Conservation (phyloP, 1,140 invertebrate species). For the Drosophila aff. region DNA sequence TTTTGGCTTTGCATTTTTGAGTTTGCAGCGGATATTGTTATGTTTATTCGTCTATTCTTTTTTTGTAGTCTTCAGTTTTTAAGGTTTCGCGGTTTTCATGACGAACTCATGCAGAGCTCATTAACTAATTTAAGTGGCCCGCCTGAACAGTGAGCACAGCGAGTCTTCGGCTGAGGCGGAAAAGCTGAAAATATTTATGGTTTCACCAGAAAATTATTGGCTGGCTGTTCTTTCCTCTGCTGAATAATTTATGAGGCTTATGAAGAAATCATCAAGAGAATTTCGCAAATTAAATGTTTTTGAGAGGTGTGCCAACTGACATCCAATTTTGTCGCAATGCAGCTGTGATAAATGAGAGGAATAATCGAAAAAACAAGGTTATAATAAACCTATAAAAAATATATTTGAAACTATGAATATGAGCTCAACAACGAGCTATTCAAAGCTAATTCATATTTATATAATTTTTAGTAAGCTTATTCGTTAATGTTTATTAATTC, state of each 20-base stretch:
- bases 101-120: conserved; percentile 66
- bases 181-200: conserved; percentile 13
- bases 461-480: no score
- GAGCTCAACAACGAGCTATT: neutral
- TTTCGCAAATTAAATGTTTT: conserved; percentile 11
- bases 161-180: conserved; percentile 13
- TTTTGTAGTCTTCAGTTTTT: conserved; percentile 34
- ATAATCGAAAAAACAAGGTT: no score
- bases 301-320: conserved; percentile 12
- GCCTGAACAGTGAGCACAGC: conserved; percentile 33
- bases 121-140: conserved; percentile 73
- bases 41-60: conserved; percentile 1
- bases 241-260: conserved; percentile 30
- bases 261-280: conserved; percentile 8
- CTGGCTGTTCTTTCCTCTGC: neutral
- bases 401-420: no score
- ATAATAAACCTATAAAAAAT: neutral
- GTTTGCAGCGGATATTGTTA: conserved; percentile 32
- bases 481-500: neutral
- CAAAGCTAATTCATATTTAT: no score
- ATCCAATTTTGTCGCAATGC: conserved; percentile 1
- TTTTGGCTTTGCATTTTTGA: conserved; percentile 46
- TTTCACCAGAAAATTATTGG: conserved; percentile 26
- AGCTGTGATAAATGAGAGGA: neutral
- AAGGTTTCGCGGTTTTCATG: conserved; percentile 62